phyloP scores from a whole-genome alignment of 2,888 invertebrate genomes.

The Drosophila anomalata region DNA sequence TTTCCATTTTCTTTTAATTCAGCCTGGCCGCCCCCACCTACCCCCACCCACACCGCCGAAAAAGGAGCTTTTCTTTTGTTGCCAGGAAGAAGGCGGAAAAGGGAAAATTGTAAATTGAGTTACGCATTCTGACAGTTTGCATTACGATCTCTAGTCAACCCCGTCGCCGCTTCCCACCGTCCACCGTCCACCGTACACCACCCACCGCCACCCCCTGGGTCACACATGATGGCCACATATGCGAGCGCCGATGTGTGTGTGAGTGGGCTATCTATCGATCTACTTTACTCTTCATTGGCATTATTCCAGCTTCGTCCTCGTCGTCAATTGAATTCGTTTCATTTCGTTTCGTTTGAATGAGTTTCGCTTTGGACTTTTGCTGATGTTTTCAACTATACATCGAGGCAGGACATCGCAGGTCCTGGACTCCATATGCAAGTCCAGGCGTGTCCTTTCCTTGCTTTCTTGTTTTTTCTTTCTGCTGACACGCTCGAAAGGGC shows the following conservation, averaged over 20 bases:
- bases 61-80: slow-evolving; percentile 70
- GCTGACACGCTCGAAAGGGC: slow-evolving; percentile 70
- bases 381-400: slow-evolving; percentile 67
- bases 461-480: slow-evolving; percentile 31
- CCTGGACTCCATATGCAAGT: slow-evolving; percentile 7
- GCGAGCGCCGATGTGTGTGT: slow-evolving; percentile 32
- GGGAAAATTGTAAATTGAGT: slow-evolving; percentile 79
- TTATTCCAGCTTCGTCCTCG: slow-evolving; percentile 62
- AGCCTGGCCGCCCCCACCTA: slow-evolving; percentile 39
- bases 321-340: slow-evolving; percentile 81
- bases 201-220: slow-evolving; percentile 17
- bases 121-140: slow-evolving; percentile 81
- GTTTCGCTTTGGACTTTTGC: slow-evolving; percentile 72
- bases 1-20: slow-evolving; percentile 79
- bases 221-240: slow-evolving; percentile 60
- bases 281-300: slow-evolving; percentile 80
- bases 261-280: slow-evolving; percentile 75
- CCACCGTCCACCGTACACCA: too few relatives aligned
- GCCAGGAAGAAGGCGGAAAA: slow-evolving; percentile 50
- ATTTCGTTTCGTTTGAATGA: slow-evolving; percentile 80
- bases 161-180: slow-evolving; percentile 8
- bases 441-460: slow-evolving; percentile 22
- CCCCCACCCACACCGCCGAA: background rate
- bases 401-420: background rate
- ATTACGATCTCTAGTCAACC: slow-evolving; percentile 72